These are phyloP conservation scores for Eulimnadia texana DNA, from an alignment of 1,140 invertebrate genomes.

Conservation along the genomic window DNA sequence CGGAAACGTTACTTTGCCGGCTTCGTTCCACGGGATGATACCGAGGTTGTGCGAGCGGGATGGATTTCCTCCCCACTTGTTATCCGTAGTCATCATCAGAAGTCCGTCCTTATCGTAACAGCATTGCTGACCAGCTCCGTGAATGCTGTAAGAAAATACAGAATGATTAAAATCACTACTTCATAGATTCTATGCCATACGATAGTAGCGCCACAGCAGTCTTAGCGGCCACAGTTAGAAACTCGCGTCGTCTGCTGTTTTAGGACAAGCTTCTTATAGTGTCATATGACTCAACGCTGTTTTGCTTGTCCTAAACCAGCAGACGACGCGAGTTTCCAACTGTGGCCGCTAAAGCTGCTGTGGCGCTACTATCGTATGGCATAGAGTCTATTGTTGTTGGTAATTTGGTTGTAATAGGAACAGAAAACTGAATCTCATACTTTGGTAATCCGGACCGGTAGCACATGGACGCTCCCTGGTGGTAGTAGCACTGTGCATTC, in stretches of 20 bases:
- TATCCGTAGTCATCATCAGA: slow-evolving; percentile 85
- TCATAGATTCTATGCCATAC: not conserved
- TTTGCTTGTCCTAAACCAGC: no score
- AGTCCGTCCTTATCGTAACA: slow-evolving; percentile 85
- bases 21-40: slow-evolving; percentile 75
- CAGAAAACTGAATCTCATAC: slow-evolving; percentile 36
- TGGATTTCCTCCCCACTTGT: slow-evolving; percentile 83
- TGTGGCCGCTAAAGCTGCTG: no score
- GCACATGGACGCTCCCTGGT: slow-evolving; percentile 78
- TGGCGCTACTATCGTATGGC: no score
- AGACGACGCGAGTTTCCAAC: no score
- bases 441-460: slow-evolving; percentile 79
- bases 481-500: slow-evolving; percentile 76
- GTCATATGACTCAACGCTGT: no score
- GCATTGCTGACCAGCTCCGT: slow-evolving; percentile 89
- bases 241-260: no score
- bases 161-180: not conserved
- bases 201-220: no score
- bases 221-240: no score
- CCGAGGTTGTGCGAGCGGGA: slow-evolving; percentile 76
- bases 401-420: not conserved
- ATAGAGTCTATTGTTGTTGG: no score
- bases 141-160: slow-evolving; percentile 38
- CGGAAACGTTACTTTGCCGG: slow-evolving; percentile 67
- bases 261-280: no score